Evolutionary conservation across 2,888 invertebrate species (phyloP).

Genomic region (Plemyria rubiginata): DNA sequence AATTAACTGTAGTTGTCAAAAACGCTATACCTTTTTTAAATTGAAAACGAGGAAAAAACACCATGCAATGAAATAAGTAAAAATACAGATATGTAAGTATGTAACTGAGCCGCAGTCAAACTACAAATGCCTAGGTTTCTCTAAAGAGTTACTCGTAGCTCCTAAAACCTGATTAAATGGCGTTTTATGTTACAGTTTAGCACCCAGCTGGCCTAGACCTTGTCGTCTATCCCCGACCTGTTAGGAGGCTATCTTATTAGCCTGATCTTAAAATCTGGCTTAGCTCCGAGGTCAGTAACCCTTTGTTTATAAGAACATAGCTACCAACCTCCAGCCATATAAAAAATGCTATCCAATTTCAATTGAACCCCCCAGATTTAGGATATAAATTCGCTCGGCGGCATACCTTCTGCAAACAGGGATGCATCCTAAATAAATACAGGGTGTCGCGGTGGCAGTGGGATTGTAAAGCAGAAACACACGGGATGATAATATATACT

Average conservation of each 20-base stretch:
- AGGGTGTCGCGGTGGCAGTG: constrained; percentile 58
- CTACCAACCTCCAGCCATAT: constrained; percentile 58
- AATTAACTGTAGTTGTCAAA: no score
- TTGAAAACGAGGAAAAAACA: no score
- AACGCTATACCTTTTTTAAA: no score
- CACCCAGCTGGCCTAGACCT: no score
- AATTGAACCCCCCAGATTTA: constrained; percentile 53
- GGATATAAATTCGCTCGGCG: constrained; percentile 56
- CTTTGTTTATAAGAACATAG: constrained; percentile 57
- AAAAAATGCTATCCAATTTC: constrained; percentile 53
- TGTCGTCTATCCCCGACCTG: not conserved
- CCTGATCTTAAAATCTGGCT: constrained; percentile 67
- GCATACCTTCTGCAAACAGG: constrained; percentile 62
- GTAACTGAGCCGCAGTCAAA: no score
- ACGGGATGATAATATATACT: not conserved
- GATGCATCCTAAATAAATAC: constrained; percentile 81
- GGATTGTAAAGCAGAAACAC: constrained; percentile 18
- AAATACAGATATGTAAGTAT: no score
- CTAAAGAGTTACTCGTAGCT: no score
- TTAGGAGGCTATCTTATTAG: constrained; percentile 62
- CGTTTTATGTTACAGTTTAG: no score
- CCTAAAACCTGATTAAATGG: no score
- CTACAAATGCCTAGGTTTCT: no score
- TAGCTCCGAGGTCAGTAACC: constrained; percentile 78
- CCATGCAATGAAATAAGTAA: no score